phyloP scores from a whole-genome alignment of 2,797 vertebrate genomes.

The Cyprinodon diabolis region DNA sequence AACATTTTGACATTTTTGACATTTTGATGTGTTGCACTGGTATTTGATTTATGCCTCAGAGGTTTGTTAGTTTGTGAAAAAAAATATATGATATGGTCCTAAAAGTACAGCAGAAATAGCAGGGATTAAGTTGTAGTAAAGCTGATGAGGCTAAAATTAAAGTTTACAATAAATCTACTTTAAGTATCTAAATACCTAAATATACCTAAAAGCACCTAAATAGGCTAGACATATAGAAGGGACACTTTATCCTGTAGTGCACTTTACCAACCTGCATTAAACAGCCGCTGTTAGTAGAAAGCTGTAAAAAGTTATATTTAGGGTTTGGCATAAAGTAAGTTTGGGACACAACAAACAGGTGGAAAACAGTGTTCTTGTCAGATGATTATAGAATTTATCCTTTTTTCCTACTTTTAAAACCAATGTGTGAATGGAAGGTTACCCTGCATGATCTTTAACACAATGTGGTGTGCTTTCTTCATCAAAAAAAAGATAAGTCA shows the following conservation, averaged over 20 bases:
- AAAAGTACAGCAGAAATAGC: neutral
- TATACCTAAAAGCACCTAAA: neutral
- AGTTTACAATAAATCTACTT: neutral
- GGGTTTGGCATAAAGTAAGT: neutral
- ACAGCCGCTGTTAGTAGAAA: neutral
- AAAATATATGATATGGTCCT: neutral
- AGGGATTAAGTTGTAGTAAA: neutral
- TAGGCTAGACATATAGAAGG: neutral
- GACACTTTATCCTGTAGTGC: neutral
- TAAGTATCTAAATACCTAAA: no score
- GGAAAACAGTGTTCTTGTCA: neutral
- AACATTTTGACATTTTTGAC: no score
- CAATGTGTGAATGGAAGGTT: neutral
- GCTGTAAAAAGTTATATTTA: neutral
- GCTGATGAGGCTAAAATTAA: neutral
- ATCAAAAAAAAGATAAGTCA: neutral
- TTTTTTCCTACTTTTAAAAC: neutral
- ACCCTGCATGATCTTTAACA: neutral
- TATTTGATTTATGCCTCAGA: neutral
- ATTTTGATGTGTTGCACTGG: no score
- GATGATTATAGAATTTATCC: no score
- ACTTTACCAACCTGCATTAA: no score
- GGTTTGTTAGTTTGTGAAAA: neutral
- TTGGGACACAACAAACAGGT: no score
- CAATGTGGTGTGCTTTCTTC: neutral